phyloP scores from a whole-genome alignment of 2,113 vertebrate genomes.

The Mungos mungo region DNA sequence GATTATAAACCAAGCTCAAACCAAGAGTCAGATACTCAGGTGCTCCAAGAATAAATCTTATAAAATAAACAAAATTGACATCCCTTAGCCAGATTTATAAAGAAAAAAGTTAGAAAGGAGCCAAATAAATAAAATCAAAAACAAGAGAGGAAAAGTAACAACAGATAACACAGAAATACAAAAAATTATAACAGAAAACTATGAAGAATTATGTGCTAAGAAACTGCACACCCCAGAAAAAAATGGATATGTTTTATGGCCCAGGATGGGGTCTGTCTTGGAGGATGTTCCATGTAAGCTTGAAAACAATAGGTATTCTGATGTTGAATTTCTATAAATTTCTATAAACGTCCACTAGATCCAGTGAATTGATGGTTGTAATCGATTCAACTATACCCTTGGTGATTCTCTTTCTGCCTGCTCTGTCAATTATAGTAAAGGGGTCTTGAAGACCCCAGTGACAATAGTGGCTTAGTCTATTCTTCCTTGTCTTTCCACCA shows the following conservation, averaged over 20 bases:
- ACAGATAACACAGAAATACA: not conserved
- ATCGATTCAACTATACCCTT: not conserved
- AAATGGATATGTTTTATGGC: not conserved
- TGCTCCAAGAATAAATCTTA: too few species aligned
- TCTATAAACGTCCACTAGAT: not conserved
- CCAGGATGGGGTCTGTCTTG: not conserved
- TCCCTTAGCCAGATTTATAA: not conserved
- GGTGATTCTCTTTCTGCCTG: not conserved
- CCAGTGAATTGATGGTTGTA: not conserved
- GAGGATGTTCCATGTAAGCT: not conserved
- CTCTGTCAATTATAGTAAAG: not conserved
- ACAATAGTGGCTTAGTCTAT: not conserved
- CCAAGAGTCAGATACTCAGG: too few species aligned
- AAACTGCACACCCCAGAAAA: not conserved
- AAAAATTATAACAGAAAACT: not conserved
- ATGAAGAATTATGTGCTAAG: not conserved
- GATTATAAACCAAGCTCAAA: too few species aligned
- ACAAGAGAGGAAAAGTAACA: not conserved
- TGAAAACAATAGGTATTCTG: not conserved
- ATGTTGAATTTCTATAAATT: not conserved
- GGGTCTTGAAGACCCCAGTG: not conserved
- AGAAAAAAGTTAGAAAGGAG: not conserved
- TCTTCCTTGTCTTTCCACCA: not conserved
- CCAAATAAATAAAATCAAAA: not conserved
- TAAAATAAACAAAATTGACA: not conserved